A percentile compares a stretch with the other conserved stretches of the same genome.
phyloP scores from a whole-genome alignment of 2,888 invertebrate species.

The Dysmachus trigonus region DNA sequence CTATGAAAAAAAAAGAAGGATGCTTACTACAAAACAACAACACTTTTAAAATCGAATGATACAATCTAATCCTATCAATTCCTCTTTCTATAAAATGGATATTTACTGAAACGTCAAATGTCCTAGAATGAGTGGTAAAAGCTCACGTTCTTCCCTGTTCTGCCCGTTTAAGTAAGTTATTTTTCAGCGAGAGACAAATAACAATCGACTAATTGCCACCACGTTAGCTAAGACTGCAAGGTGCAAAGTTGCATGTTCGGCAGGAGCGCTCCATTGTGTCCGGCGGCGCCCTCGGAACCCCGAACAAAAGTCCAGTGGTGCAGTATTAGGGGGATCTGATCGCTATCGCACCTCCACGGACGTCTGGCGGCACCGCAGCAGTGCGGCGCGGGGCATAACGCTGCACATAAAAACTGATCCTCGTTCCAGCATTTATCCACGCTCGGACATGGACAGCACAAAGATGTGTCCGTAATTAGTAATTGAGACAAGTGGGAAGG shows the following conservation, averaged over 20 bases:
- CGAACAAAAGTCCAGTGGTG: conserved; percentile 30
- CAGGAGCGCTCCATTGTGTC: conserved; percentile 27
- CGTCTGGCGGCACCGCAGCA: conserved; percentile 24
- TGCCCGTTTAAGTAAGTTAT: conserved; percentile 23
- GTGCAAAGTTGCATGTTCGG: conserved; percentile 42
- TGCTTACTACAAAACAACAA: no score
- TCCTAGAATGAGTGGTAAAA: not conserved
- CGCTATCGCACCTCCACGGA: conserved; percentile 31
- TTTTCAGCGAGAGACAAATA: conserved; percentile 33
- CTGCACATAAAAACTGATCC: conserved; percentile 3
- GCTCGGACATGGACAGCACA: conserved; percentile 30
- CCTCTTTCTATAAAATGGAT: not conserved
- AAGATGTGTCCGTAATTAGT: conserved; percentile 45
- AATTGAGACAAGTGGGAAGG: conserved; percentile 39
- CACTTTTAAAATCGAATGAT: no score
- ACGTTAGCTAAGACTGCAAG: conserved; percentile 23
- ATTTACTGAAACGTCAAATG: not conserved
- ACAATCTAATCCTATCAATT: not conserved
- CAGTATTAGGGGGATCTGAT: conserved; percentile 35
- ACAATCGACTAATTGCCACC: conserved; percentile 41
- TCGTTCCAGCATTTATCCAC: conserved; percentile 34
- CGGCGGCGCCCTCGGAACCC: not conserved
- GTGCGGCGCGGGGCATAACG: conserved; percentile 10
- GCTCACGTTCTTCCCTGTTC: not conserved
- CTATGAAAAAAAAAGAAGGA: not conserved